Evolutionary conservation across 2,888 invertebrate species (phyloP).

Genomic region (Ernsta delagoae): DNA sequence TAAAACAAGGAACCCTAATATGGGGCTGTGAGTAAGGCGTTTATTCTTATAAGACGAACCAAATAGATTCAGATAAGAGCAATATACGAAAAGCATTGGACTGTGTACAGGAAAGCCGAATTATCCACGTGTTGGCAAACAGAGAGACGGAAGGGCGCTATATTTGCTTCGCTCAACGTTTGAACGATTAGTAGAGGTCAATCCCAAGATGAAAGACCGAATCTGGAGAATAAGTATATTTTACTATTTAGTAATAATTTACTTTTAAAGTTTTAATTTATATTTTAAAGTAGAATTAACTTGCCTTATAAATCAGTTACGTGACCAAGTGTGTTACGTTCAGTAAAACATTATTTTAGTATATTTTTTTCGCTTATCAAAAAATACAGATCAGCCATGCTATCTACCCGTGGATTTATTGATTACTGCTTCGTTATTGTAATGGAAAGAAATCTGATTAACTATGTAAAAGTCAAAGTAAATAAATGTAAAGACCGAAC

Average conservation of each 20-base stretch:
- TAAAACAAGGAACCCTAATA: no score
- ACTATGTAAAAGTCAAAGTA: neutral
- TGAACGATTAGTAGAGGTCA: conserved; percentile 71
- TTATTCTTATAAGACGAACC: neutral
- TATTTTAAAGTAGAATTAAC: no score
- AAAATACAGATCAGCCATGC: neutral
- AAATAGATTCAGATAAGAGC: conserved; percentile 18
- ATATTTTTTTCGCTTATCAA: neutral
- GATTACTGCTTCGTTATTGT: neutral
- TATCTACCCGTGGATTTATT: neutral
- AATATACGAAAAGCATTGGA: conserved; percentile 17
- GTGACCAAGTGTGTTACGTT: no score
- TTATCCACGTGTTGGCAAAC: conserved; percentile 60
- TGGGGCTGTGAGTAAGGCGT: no score
- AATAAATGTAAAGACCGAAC: neutral
- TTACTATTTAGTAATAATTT: neutral
- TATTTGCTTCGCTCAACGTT: conserved; percentile 61
- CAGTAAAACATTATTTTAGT: no score
- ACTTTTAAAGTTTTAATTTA: no score
- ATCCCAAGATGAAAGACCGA: conserved; percentile 49
- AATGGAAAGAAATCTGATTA: conserved; percentile 7
- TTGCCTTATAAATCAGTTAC: no score
- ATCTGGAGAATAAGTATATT: neutral
- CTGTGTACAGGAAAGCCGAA: conserved; percentile 34
- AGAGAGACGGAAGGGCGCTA: conserved; percentile 57